A percentile compares a stretch with the other conserved stretches of the same genome.
phyloP scores from a whole-genome alignment of 2,797 vertebrate species.

The Hipposideros larvatus region DNA sequence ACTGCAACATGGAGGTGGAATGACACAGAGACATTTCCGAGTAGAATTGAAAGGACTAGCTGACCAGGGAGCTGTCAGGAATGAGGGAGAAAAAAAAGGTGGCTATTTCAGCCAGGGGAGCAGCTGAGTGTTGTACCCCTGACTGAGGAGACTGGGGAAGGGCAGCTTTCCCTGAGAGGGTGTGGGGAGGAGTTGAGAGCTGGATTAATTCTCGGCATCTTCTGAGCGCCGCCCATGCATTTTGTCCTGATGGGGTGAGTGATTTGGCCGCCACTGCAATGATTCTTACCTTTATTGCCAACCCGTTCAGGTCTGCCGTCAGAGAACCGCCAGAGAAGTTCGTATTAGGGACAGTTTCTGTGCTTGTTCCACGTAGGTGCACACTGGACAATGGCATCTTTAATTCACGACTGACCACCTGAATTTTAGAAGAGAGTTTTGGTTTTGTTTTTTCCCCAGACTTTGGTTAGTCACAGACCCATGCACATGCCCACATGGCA shows the following conservation, averaged over 20 bases:
- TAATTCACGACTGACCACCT: constrained; percentile 83
- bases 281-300: constrained; percentile 82
- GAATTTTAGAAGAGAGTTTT: constrained; percentile 28
- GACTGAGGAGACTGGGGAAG: not conserved
- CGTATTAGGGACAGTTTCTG: constrained; percentile 78
- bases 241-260: rapidly evolving
- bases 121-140: rapidly evolving
- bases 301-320: constrained; percentile 77
- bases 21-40: not conserved
- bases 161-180: not conserved
- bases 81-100: not conserved
- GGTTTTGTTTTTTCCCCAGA: not conserved
- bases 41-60: not conserved
- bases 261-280: rapidly evolving
- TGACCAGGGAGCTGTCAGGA: not conserved
- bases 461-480: not conserved
- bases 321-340: constrained; percentile 60
- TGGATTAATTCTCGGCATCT: not conserved
- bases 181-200: not conserved
- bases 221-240: not conserved
- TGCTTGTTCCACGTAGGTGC: constrained; percentile 82
- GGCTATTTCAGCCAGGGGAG: not conserved
- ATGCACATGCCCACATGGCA: rapidly evolving
- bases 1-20: not conserved
- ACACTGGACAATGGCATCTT: constrained; percentile 76